These are phyloP conservation scores for Glareola pratincola DNA, from an alignment of 2,113 vertebrate species.

Conservation along the genomic window DNA sequence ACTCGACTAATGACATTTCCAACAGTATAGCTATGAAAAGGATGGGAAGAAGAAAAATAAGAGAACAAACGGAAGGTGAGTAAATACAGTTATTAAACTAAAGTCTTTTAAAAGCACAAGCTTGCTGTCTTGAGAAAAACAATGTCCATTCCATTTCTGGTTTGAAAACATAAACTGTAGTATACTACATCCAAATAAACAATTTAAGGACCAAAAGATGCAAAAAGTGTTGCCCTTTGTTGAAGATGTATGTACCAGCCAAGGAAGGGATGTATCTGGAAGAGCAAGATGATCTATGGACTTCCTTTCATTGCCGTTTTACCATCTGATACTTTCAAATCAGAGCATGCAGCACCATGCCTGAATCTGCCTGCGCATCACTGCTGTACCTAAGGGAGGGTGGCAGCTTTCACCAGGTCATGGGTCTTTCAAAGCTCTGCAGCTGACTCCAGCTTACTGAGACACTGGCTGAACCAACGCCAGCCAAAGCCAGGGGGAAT, in stretches of 20 bases:
- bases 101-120: neutral
- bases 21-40: neutral
- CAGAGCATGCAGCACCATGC: accelerated
- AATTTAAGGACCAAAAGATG: neutral
- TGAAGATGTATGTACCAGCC: neutral
- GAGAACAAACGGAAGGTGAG: neutral
- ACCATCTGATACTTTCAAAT: neutral
- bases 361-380: neutral
- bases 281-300: neutral
- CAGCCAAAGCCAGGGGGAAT: neutral
- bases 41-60: neutral
- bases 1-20: neutral
- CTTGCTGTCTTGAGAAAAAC: neutral
- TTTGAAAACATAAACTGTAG: neutral
- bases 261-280: neutral
- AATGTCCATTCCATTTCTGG: accelerated
- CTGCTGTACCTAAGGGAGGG: neutral
- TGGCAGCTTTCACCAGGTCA: neutral
- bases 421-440: neutral
- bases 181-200: neutral
- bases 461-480: neutral
- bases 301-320: neutral
- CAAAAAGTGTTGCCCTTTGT: neutral
- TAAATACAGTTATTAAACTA: neutral
- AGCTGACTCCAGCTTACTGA: neutral